These are phyloP conservation scores for Diglossa brunneiventris DNA, from an alignment of 2,113 vertebrate species.

Conservation along the genomic window DNA sequence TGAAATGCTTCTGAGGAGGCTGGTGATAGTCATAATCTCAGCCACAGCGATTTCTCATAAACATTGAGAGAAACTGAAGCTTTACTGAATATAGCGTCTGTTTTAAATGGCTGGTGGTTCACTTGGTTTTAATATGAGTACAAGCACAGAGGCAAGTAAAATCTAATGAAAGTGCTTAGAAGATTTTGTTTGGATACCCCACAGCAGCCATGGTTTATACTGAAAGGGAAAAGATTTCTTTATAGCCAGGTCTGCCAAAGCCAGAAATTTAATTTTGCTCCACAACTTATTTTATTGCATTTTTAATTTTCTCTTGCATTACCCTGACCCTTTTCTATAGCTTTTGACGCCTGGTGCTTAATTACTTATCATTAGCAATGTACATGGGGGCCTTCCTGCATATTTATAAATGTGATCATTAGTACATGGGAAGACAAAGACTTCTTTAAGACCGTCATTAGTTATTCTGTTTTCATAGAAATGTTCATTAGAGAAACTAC, in stretches of 20 bases:
- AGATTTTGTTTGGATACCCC: conserved; percentile 59
- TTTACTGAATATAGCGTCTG: conserved; percentile 38
- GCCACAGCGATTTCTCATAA: conserved; percentile 21
- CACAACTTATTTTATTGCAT: conserved; percentile 81
- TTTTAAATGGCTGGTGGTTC: conserved; percentile 55
- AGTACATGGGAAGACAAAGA: conserved; percentile 83
- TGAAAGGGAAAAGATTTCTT: conserved; percentile 47
- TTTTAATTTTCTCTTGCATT: conserved; percentile 82
- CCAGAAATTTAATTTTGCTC: conserved; percentile 78
- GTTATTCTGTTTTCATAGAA: conserved; percentile 85
- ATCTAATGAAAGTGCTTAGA: conserved; percentile 57
- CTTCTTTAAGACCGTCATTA: conserved; percentile 85
- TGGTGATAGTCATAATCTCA: conserved; percentile 53
- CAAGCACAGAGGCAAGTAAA: conserved; percentile 58
- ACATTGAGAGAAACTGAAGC: conserved; percentile 7
- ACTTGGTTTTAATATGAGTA: conserved; percentile 52
- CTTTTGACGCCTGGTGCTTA: conserved; percentile 82
- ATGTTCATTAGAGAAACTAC: conserved; percentile 85
- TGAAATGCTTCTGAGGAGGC: conserved; percentile 40
- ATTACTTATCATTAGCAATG: conserved; percentile 86
- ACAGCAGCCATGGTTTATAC: conserved; percentile 11
- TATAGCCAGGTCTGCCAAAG: conserved; percentile 61
- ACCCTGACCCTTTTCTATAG: conserved; percentile 80
- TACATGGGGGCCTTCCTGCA: conserved; percentile 81
- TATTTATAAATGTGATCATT: conserved; percentile 87